Conservation (phyloP, 2,113 vertebrate species). For the Eretmochelys imbricata region DNA sequence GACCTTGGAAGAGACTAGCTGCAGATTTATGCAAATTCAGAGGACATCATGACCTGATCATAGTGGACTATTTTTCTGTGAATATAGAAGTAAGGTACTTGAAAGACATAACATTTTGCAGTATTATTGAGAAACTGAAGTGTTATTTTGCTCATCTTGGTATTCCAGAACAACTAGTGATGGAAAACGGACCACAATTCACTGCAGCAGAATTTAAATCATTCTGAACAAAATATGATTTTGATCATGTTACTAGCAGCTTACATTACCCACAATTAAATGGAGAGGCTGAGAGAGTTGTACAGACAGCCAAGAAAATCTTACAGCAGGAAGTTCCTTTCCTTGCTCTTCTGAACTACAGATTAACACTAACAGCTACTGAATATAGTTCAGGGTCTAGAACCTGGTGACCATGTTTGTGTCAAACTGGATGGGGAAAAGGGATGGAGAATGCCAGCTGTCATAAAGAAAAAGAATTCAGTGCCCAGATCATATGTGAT, state of each 20-base stretch:
- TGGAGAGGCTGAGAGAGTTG: not conserved
- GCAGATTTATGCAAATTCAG: not conserved
- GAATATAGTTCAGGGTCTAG: not conserved
- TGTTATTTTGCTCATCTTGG: too few relatives aligned
- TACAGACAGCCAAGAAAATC: not conserved
- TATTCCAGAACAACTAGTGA: too few relatives aligned
- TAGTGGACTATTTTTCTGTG: not conserved
- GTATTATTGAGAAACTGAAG: too few relatives aligned
- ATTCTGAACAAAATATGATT: not conserved
- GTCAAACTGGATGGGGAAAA: not conserved
- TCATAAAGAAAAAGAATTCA: not conserved
- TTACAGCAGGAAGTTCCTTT: not conserved
- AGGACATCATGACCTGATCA: not conserved
- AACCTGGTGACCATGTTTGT: not conserved
- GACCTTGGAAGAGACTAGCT: not conserved
- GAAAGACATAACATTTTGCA: not conserved
- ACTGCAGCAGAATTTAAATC: not conserved
- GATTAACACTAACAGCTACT: not conserved
- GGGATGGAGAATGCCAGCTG: not conserved
- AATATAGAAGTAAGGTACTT: not conserved
- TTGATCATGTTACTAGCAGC: not conserved
- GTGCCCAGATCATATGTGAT: not conserved
- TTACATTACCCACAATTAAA: not conserved
- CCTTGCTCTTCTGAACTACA: not conserved
- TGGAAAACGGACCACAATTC: too few relatives aligned